Evolutionary conservation across 2,113 vertebrate genomes (phyloP).

Genomic region (Steatornis caripensis): DNA sequence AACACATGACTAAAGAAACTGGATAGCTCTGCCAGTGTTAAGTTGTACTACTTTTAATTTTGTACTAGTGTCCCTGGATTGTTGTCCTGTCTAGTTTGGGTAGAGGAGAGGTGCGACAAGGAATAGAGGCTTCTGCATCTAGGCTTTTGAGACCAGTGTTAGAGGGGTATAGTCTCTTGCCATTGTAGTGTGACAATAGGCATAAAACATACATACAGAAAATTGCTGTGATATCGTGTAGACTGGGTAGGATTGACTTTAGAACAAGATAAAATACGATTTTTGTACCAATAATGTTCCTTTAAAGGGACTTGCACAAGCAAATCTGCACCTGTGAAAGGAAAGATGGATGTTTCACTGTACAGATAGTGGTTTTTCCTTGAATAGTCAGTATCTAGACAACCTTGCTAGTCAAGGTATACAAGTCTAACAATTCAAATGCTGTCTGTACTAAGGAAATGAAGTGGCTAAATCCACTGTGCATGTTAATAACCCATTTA

Average conservation of each 20-base stretch:
- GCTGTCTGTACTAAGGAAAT: background rate
- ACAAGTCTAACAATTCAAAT: background rate
- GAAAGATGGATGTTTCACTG: background rate
- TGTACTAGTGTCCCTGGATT: background rate
- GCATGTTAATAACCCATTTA: background rate
- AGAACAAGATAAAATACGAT: background rate
- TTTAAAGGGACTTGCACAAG: background rate
- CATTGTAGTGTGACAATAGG: background rate
- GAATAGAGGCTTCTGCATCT: background rate
- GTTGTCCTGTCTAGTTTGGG: background rate
- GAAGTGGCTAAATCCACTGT: background rate
- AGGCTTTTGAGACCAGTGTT: background rate
- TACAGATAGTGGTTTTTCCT: background rate
- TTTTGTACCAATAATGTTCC: background rate
- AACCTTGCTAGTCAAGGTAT: background rate
- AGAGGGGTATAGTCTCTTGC: background rate
- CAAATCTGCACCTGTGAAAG: background rate
- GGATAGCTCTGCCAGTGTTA: background rate
- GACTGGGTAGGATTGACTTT: background rate
- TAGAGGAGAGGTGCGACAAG: background rate
- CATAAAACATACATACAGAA: background rate
- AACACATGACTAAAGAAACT: background rate
- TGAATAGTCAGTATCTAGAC: background rate
- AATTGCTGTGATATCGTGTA: background rate
- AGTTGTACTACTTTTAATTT: background rate